Evolutionary conservation across 2,888 invertebrate genomes (phyloP).

Genomic region (Siphonodentalium dalli): DNA sequence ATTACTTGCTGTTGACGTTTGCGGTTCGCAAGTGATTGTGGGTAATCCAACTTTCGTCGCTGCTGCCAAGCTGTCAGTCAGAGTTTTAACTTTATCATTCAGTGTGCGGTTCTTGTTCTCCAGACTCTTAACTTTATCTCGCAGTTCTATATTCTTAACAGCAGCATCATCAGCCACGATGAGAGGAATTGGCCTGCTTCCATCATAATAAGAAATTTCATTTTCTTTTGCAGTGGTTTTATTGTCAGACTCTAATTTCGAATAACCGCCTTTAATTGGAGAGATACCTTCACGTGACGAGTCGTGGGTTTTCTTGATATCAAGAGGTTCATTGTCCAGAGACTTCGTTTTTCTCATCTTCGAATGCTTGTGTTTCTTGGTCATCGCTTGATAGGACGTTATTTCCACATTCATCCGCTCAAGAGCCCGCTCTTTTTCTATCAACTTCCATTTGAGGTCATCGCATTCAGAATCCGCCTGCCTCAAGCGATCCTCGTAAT

Average conservation of each 20-base stretch:
- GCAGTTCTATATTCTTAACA: slow-evolving; percentile 67
- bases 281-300: slow-evolving; percentile 68
- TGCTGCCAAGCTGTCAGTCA: slow-evolving; percentile 35
- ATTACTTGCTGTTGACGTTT: slow-evolving; percentile 10
- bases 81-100: slow-evolving; percentile 31
- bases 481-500: slow-evolving; percentile 73
- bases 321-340: slow-evolving; percentile 66
- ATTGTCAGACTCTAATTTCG: slow-evolving; percentile 3
- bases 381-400: slow-evolving; percentile 22
- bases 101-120: slow-evolving; percentile 66
- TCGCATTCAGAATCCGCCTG: slow-evolving; percentile 73
- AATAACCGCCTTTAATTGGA: slow-evolving; percentile 25
- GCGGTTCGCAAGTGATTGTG: slow-evolving; percentile 6
- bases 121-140: slow-evolving; percentile 72
- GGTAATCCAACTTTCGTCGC: slow-evolving; percentile 31
- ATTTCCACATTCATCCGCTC: slow-evolving; percentile 72
- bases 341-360: slow-evolving; percentile 59
- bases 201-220: too few relatives aligned
- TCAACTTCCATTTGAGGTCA: slow-evolving; percentile 77
- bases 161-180: slow-evolving; percentile 45
- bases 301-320: slow-evolving; percentile 76
- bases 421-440: slow-evolving; percentile 80
- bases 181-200: too few relatives aligned
- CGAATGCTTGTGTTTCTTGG: slow-evolving; percentile 19
- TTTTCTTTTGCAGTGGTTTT: slow-evolving; percentile 17